Conservation (phyloP, 1,140 invertebrate genomes). For the Lasioglossum albipes region DNA sequence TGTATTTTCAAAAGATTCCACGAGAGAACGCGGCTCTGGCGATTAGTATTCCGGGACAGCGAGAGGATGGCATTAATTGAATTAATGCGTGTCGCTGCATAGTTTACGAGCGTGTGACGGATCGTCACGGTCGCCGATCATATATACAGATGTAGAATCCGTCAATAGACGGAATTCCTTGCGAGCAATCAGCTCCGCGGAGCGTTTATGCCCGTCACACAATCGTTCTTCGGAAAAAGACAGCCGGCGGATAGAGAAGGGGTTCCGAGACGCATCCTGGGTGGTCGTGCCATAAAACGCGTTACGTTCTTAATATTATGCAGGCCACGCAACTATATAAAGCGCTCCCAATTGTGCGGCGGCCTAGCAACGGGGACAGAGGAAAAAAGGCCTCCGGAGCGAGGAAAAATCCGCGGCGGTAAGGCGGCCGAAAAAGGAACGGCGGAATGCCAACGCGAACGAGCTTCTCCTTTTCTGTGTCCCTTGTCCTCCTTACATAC, state of each 20-base stretch:
- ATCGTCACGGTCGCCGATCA: background rate
- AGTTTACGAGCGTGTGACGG: conserved; percentile 4
- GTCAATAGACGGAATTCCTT: conserved; percentile 28
- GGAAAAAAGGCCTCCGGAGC: conserved; percentile 43
- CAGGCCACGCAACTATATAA: conserved; percentile 57
- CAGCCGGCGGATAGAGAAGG: too few relatives aligned
- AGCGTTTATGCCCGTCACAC: conserved; percentile 24
- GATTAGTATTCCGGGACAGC: too few relatives aligned
- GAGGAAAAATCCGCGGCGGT: conserved; percentile 51
- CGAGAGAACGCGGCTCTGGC: too few relatives aligned
- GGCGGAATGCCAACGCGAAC: conserved; percentile 36
- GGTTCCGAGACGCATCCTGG: conserved; percentile 50
- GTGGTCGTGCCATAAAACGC: conserved; percentile 63
- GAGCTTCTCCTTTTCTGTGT: conserved; percentile 13
- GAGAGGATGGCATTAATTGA: conserved; percentile 3
- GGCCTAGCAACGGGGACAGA: background rate
- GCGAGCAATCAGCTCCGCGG: conserved; percentile 17
- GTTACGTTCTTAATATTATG: conserved; percentile 69
- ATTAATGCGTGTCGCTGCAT: background rate
- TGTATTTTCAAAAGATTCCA: too few relatives aligned
- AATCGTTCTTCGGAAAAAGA: background rate
- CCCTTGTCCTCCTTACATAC: conserved; percentile 27
- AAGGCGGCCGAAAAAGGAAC: conserved; percentile 19
- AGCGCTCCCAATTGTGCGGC: conserved; percentile 47
- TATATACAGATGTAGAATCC: conserved; percentile 29